Percentiles rank a stretch among this genome's conserved stretches.
Evolutionary conservation across 2,113 vertebrate genomes (phyloP).

Genomic region (Axis porcinus): DNA sequence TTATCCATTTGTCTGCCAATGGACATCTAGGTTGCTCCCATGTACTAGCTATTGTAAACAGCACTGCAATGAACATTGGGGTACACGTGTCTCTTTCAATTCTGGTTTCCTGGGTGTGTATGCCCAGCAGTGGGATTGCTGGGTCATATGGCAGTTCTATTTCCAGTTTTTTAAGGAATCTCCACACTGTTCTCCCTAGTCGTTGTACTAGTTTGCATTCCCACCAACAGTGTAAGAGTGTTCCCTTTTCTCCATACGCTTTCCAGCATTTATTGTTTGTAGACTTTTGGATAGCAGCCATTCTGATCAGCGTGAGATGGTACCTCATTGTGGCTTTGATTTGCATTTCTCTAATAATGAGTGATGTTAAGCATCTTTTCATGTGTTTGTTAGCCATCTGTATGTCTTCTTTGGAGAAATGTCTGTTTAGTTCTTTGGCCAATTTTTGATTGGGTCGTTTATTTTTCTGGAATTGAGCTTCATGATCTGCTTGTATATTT

Average conservation of each 20-base stretch:
- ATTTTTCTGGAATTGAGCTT: no score
- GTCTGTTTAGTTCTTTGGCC: neutral
- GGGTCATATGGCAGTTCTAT: neutral
- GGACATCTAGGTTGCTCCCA: no score
- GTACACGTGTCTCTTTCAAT: neutral
- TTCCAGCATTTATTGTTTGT: neutral
- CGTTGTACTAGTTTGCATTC: neutral
- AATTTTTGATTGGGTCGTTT: neutral
- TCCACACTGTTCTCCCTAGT: neutral
- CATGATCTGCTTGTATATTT: no score
- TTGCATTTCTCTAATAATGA: no score
- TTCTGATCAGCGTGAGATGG: accelerated
- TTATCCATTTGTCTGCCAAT: accelerated
- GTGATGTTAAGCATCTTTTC: no score
- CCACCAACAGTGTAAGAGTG: neutral
- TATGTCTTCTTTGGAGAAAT: neutral
- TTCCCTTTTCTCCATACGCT: neutral
- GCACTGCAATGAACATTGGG: neutral
- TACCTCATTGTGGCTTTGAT: no score
- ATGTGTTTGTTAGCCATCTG: no score
- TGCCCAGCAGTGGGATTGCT: neutral
- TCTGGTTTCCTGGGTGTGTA: neutral
- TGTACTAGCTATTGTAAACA: neutral
- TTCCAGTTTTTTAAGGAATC: neutral
- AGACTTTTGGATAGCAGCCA: neutral